A percentile compares a stretch with the other conserved stretches of the same genome.
These are phyloP conservation scores for Zoanthus gigantus DNA, from an alignment of 92 coral and sea anemone species.

Conservation along the genomic window DNA sequence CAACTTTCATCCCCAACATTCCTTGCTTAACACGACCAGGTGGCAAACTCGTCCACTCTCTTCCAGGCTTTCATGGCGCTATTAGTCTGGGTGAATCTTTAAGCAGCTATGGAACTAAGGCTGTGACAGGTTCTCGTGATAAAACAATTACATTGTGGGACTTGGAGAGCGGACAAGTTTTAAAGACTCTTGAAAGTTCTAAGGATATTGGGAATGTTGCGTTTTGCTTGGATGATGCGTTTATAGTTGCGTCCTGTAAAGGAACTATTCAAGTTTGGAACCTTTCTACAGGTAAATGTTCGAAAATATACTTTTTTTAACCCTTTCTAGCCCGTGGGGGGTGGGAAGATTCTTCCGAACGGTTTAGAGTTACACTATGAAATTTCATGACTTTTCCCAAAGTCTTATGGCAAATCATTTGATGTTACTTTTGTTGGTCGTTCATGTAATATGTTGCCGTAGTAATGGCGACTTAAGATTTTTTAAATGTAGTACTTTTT, in stretches of 20 bases:
- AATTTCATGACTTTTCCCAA: background rate
- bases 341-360: too few species aligned
- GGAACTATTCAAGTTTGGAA: constrained; percentile 87
- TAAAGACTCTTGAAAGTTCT: constrained; percentile 74
- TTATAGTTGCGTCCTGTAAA: constrained; percentile 83
- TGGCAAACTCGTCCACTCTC: constrained; percentile 90
- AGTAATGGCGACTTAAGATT: too few species aligned
- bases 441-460: too few species aligned
- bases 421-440: background rate
- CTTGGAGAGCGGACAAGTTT: constrained; percentile 72
- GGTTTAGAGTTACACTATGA: too few species aligned
- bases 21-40: constrained; percentile 96
- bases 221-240: constrained; percentile 80
- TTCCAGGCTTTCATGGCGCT: constrained; percentile 83
- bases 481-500: too few species aligned
- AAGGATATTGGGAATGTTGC: constrained; percentile 73
- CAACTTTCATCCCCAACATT: constrained; percentile 91
- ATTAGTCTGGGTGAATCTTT: constrained; percentile 72
- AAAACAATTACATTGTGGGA: constrained; percentile 87
- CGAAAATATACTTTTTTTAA: too few species aligned
- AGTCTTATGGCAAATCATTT: background rate
- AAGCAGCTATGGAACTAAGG: constrained; percentile 64
- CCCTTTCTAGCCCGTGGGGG: too few species aligned
- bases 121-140: constrained; percentile 85
- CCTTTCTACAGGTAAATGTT: constrained; percentile 68